Percentiles rank a stretch among this genome's conserved stretches.
phyloP scores from a whole-genome alignment of 2,113 vertebrate species.

The Neodontobutis hainanensis region DNA sequence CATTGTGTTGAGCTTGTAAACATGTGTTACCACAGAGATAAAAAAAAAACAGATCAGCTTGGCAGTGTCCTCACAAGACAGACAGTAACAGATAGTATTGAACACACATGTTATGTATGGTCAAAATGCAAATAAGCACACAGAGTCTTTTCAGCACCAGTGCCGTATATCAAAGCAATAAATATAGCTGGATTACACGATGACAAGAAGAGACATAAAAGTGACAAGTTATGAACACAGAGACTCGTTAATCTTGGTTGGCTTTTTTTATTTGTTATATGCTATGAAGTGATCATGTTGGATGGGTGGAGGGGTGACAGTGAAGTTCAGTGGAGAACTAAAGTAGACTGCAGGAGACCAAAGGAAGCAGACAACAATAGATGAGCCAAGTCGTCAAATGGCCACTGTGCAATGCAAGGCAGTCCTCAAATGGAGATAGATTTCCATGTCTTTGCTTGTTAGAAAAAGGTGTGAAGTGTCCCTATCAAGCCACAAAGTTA shows the following conservation, averaged over 20 bases:
- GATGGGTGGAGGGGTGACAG: conserved; percentile 34
- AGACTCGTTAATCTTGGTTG: conserved; percentile 3
- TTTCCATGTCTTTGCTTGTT: conserved; percentile 73
- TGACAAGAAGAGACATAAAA: conserved; percentile 7
- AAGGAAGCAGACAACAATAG: conserved; percentile 56
- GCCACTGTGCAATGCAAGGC: conserved; percentile 30
- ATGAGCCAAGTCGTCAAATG: conserved; percentile 47
- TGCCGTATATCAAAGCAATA: conserved; percentile 17
- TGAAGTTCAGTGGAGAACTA: conserved; percentile 33
- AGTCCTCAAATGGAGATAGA: conserved; percentile 35
- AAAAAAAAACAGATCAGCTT: conserved; percentile 26
- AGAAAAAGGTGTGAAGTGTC: conserved; percentile 64
- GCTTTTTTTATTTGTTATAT: conserved; percentile 9
- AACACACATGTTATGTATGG: conserved; percentile 9
- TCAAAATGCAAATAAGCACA: conserved; percentile 25
- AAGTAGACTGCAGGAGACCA: conserved; percentile 31
- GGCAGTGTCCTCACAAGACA: conserved; percentile 13
- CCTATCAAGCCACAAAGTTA: conserved; percentile 48
- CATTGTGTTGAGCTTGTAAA: conserved; percentile 45
- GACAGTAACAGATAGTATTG: conserved; percentile 14
- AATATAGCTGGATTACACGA: conserved; percentile 8
- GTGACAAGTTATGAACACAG: conserved; percentile 4
- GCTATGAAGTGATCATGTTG: conserved; percentile 6
- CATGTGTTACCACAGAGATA: conserved; percentile 25
- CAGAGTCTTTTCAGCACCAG: conserved; percentile 8